Conservation (phyloP, 1,140 invertebrate species). For the Brachionus plicatilis region DNA sequence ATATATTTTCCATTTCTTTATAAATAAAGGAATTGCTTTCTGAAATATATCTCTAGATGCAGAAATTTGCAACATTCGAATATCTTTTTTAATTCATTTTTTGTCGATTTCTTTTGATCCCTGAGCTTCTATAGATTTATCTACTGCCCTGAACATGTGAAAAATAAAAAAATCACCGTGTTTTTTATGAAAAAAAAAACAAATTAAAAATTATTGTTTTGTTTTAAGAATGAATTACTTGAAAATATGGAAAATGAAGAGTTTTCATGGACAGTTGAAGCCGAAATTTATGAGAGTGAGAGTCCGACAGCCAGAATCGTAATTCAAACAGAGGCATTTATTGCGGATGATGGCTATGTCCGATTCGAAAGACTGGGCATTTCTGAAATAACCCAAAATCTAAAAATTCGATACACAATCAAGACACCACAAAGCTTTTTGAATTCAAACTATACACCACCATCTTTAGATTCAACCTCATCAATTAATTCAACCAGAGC, state of each 20-base stretch:
- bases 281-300: neutral
- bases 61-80: too few species aligned
- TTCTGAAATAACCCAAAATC: neutral
- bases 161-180: too few species aligned
- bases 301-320: neutral
- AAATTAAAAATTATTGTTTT: neutral
- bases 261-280: neutral
- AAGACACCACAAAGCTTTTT: neutral
- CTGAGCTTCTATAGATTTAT: too few species aligned
- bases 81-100: too few species aligned
- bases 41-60: too few species aligned
- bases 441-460: neutral
- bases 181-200: too few species aligned
- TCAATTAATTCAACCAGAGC: neutral
- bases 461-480: neutral
- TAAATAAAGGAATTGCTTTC: too few species aligned
- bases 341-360: neutral
- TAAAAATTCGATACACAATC: neutral
- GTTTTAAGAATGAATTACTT: neutral
- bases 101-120: too few species aligned
- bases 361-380: neutral
- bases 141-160: too few species aligned
- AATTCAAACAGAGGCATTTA: neutral
- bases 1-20: too few species aligned
- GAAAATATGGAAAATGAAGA: neutral